Evolutionary conservation across 2,888 invertebrate genomes (phyloP).

Genomic region (Meliscaeva auricollis): DNA sequence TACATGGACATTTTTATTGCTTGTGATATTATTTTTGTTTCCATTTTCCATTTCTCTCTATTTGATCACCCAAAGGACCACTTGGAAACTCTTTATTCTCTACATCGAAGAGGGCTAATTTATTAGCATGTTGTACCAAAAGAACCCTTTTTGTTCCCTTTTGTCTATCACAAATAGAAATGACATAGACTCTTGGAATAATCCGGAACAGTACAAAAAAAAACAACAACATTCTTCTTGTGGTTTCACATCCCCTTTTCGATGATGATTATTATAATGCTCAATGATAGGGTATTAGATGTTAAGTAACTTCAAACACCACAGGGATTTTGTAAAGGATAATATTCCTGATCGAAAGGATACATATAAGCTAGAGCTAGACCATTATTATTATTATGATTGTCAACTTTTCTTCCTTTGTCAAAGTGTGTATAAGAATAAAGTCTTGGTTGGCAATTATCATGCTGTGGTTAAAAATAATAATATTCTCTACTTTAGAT

Average conservation of each 20-base stretch:
- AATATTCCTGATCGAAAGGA: slow-evolving; percentile 49
- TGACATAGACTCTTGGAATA: slow-evolving; percentile 48
- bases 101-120: slow-evolving; percentile 63
- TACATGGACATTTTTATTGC: slow-evolving; percentile 53
- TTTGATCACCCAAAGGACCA: slow-evolving; percentile 75
- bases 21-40: slow-evolving; percentile 31
- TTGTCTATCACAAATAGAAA: slow-evolving; percentile 2
- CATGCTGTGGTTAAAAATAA: slow-evolving; percentile 52
- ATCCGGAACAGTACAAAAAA: slow-evolving; percentile 43
- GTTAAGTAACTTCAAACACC: slow-evolving; percentile 62
- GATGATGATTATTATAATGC: slow-evolving; percentile 68
- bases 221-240: slow-evolving; percentile 38
- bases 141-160: slow-evolving; percentile 40
- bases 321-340: slow-evolving; percentile 66
- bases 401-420: slow-evolving; percentile 40
- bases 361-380: slow-evolving; percentile 7
- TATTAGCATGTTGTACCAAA: slow-evolving; percentile 49
- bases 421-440: slow-evolving; percentile 4
- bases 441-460: slow-evolving; percentile 63
- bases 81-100: slow-evolving; percentile 58
- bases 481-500: slow-evolving; percentile 23
- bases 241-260: slow-evolving; percentile 47
- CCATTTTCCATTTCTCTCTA: slow-evolving; percentile 48
- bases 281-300: slow-evolving; percentile 73
- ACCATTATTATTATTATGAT: slow-evolving; percentile 17